Evolutionary conservation across 2,888 invertebrate genomes (phyloP), one percentile per base, ranked within the genome.

Genomic region (Ganaspis brasiliensis): DNA sequence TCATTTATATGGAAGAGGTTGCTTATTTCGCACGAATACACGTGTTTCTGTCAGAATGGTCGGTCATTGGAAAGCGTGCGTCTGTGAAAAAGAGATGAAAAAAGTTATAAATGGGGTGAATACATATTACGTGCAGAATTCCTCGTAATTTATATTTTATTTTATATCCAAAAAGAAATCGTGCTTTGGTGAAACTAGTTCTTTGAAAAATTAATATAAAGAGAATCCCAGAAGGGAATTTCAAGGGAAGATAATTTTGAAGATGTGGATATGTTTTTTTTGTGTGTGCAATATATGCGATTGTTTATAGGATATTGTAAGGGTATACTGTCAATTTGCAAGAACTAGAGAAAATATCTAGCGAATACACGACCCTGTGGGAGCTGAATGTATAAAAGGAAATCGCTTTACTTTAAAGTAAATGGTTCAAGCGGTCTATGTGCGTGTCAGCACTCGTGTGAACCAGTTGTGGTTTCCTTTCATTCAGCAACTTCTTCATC

Each of bases 401-500:
- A 89, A 88, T 88, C 87, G 87, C 87, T 85, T 88, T 85, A 84
- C 86, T 86, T 85, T 84, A 84, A 84, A 84, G 87, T 87, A 87
- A 88, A 88, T 87, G 86, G 81, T 83, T 86, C 85, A 82, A 79
- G 81, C 82, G 81, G 79, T 81, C 78, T 83, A 80, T 82, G 81
- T 86, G 87, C 86, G 85, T 84, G 87, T 83, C 82, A 79, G 79
- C 78, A 80, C 83, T 84, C 89, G 88, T 89, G 89, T 89, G 89
- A 89, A 89, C 89, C 89, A 83, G 86, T 84, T 82, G 86, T 85
- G 85, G 89, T 89, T 89, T 89, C 89, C 89, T 89, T 88, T 89
- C 89, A 87, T 89, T 89, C 89, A 87, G 84, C 83, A 83, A 87
- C 86, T 87, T 88, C 87, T 88, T 88, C 88, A 87, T 87, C 87